Conservation (phyloP, 1,140 invertebrate species). For the Battus philenor region DNA sequence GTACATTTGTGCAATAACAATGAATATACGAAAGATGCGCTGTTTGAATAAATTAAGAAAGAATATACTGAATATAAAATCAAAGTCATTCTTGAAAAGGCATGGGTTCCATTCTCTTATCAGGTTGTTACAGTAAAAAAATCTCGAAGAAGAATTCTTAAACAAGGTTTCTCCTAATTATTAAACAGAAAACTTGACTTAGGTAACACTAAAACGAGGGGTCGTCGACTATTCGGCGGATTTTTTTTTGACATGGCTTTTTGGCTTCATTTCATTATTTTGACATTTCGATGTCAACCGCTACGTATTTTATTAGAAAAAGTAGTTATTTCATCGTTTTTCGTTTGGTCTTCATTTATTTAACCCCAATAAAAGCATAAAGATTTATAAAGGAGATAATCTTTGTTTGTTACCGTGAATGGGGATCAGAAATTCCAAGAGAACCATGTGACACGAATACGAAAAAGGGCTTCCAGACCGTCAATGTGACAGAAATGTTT, state of each 20-base stretch:
- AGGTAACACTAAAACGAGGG: conserved; percentile 22
- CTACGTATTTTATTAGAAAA: conserved; percentile 72
- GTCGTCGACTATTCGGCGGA: conserved; percentile 52
- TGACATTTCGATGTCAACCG: conserved; percentile 77
- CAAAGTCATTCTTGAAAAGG: no score
- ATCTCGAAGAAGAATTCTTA: no score
- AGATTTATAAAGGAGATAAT: conserved; percentile 24
- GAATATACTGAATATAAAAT: no score
- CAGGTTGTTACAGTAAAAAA: no score
- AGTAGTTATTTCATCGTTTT: conserved; percentile 54
- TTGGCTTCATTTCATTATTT: conserved; percentile 76
- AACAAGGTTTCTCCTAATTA: no score
- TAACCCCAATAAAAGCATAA: conserved; percentile 34
- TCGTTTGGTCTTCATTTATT: conserved; percentile 39
- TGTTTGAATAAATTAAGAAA: no score
- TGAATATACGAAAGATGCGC: no score
- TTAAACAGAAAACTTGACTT: no score
- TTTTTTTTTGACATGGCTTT: conserved; percentile 71
- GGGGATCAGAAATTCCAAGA: conserved; percentile 53
- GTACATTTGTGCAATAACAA: no score
- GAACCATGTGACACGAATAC: conserved; percentile 75
- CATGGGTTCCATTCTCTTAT: no score
- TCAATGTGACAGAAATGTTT: conserved; percentile 76
- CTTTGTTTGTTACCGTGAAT: conserved; percentile 25
- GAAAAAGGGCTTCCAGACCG: conserved; percentile 73